Base-by-base conservation (phyloP, 2,113 vertebrate species). In the Bufo gargarizans region DNA sequence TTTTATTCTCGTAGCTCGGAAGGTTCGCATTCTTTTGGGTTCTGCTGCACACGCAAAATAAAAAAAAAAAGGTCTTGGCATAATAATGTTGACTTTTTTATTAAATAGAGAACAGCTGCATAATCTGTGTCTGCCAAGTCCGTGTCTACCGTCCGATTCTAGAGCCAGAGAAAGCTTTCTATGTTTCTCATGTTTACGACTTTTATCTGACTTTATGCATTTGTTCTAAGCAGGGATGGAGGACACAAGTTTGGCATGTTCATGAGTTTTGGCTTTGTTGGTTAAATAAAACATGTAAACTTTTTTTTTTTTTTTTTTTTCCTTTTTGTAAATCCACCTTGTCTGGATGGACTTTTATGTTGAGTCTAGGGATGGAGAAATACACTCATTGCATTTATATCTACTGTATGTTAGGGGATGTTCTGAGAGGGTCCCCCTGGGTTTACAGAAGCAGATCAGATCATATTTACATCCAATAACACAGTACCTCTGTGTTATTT, bases 101-200 rank as follows among this genome's bases (percentile, higher is more conserved):
- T 14, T 9, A 74, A 55, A 77, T 33, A 55, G 50, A 78, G 49
- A 78, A 78, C 77, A 78, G 77, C 77, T 78, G 77, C 50, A 77
- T 10, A 55, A 49, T 78, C 77, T 12, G 50, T 56, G 50, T 56
- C 49, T 78, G 20, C 77, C 77, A 78, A 56, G 19, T 13, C 11
- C 4, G 10, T 22, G 10, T 55, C 6, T 22, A 33, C 77, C 20
- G 10, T 22, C n/a, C 6, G 20, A 53, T 5, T 56, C 19, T 77
- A 77, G 17, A 77, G 74, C 45, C 47, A 50, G 17, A 49, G 12
- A 72, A 4, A 13, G 13, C 74, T 77, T 77, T 77, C 74, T 72
- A 74, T 17, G 71, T 74, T 74, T 53, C 49, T n/a, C n/a, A 77
- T 50, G 43, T 53, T 76, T 76, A 76, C 14, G 16, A 8, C 43